phyloP scores from a whole-genome alignment of 2,797 vertebrate genomes.

The Pseudocheirus occidentalis region DNA sequence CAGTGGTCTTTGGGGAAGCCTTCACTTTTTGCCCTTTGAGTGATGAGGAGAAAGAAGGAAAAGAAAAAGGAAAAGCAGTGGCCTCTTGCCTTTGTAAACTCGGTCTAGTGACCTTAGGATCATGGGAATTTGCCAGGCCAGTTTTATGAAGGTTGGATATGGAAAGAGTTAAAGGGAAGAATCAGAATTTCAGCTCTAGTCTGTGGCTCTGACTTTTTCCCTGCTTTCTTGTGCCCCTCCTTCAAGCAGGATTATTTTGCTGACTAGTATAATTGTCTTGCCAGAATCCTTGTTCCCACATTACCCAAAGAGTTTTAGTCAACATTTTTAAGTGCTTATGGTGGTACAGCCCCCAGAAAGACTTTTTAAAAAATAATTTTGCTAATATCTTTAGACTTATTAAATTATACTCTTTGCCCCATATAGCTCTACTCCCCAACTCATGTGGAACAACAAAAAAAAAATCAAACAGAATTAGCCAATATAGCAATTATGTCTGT shows the following conservation, averaged over 20 bases:
- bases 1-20: background rate
- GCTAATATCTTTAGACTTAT: background rate
- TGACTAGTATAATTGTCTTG: conserved; percentile 67
- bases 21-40: background rate
- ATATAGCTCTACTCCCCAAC: background rate
- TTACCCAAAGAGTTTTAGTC: conserved; percentile 58
- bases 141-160: conserved; percentile 24
- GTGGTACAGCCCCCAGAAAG: background rate
- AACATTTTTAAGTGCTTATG: background rate
- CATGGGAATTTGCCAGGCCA: conserved; percentile 22
- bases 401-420: background rate
- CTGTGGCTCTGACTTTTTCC: conserved; percentile 48
- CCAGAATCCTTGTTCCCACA: conserved; percentile 69
- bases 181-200: conserved; percentile 55
- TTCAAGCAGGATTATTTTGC: conserved; percentile 22
- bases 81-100: background rate
- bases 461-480: background rate
- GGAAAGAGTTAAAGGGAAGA: background rate
- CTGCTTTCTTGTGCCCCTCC: background rate
- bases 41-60: background rate
- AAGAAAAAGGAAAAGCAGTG: conserved; percentile 32
- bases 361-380: background rate
- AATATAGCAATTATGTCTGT: background rate
- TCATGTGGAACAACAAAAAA: background rate
- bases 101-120: conserved; percentile 11